Conservation (phyloP, 2,113 vertebrate genomes). For the Oryzias woworae region DNA sequence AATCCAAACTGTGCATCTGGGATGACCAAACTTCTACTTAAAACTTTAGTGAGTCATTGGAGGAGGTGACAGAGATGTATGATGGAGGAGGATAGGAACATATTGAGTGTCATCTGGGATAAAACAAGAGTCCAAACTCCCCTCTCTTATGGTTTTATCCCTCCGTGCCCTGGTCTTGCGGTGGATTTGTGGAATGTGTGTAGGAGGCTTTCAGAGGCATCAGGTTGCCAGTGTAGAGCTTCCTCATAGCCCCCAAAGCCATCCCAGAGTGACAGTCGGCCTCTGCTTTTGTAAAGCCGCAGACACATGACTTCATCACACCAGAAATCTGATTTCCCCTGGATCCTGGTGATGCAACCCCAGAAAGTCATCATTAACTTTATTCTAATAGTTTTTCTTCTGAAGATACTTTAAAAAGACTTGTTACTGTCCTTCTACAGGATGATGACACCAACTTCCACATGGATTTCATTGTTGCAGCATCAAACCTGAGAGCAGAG, state of each 20-base stretch:
- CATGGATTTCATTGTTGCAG: conserved; percentile 83
- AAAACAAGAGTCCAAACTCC: conserved; percentile 41
- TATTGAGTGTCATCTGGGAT: conserved; percentile 56
- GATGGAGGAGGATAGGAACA: conserved; percentile 47
- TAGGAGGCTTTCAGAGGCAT: conserved; percentile 71
- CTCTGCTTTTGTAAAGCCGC: conserved; percentile 62
- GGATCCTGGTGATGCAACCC: conserved; percentile 45
- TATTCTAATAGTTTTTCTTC: too few species aligned
- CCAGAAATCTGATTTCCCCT: conserved; percentile 51
- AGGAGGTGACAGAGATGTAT: conserved; percentile 33
- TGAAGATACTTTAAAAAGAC: too few species aligned
- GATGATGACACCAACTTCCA: conserved; percentile 83
- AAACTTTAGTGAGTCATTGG: conserved; percentile 28
- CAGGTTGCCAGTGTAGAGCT: conserved; percentile 65
- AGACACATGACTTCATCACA: conserved; percentile 71
- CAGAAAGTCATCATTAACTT: conserved; percentile 41
- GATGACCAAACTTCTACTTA: conserved; percentile 18
- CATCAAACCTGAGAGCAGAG: conserved; percentile 85
- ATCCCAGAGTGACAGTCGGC: conserved; percentile 49
- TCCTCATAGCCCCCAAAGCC: conserved; percentile 55
- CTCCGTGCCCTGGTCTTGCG: conserved; percentile 43
- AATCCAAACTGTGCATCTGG: too few species aligned
- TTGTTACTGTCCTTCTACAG: conserved; percentile 63
- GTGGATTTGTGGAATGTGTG: conserved; percentile 68
- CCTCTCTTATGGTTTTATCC: conserved; percentile 32